Percentiles rank a stretch among this genome's conserved stretches.
phyloP scores from a whole-genome alignment of 2,113 vertebrate species.

The Callaeas wilsoni region DNA sequence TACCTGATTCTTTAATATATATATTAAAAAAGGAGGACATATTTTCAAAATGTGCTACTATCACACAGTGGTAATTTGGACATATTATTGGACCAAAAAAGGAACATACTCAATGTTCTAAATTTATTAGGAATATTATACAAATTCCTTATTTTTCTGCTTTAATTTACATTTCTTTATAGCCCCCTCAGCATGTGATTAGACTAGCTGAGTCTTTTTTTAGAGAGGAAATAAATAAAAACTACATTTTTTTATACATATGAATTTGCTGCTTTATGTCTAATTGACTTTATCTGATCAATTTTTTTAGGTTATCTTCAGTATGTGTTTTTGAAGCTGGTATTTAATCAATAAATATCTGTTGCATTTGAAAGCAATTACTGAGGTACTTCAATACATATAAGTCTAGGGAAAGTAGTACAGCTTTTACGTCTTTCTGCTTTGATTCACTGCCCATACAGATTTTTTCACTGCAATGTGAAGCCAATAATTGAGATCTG shows the following conservation, averaged over 20 bases:
- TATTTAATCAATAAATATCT: neutral
- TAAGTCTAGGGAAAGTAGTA: neutral
- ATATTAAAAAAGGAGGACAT: neutral
- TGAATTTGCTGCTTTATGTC: neutral
- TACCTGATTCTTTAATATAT: neutral
- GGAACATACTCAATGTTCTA: neutral
- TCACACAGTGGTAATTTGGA: neutral
- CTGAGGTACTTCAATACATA: neutral
- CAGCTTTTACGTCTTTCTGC: neutral
- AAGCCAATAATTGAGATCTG: neutral
- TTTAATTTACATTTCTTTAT: neutral
- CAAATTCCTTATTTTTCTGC: neutral
- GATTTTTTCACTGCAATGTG: neutral
- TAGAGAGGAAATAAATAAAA: neutral
- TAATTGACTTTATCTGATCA: neutral
- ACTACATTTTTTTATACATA: accelerated
- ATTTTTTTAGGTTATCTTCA: neutral
- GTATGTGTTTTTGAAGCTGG: neutral
- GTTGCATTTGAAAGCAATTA: neutral
- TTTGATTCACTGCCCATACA: neutral
- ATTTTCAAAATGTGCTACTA: neutral
- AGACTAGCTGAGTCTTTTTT: neutral
- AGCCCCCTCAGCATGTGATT: neutral
- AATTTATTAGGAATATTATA: neutral
- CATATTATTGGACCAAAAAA: neutral